Conservation (phyloP, 2,888 invertebrate genomes). For the Dryobotodes eremita region DNA sequence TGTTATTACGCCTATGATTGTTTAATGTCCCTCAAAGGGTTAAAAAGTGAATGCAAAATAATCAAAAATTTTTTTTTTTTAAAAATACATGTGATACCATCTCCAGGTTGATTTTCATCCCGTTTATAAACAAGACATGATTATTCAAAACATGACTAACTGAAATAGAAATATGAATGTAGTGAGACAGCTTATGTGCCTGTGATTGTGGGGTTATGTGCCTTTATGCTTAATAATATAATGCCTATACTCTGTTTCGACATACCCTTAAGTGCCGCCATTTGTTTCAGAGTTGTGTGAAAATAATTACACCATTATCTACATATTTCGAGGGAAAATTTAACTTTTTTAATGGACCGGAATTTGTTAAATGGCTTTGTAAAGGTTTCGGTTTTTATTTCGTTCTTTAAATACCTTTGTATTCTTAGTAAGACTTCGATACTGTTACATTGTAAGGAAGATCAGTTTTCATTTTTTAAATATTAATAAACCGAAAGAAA, state of each 20-base stretch:
- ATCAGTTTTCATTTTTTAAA: neutral
- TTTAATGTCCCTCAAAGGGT: too few relatives aligned
- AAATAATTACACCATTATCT: conserved; percentile 51
- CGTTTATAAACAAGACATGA: neutral
- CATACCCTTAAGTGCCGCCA: conserved; percentile 11
- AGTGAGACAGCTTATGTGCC: neutral
- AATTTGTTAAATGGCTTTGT: conserved; percentile 34
- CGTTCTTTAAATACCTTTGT: neutral
- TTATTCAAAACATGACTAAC: conserved; percentile 5
- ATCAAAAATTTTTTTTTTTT: too few relatives aligned
- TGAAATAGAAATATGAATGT: neutral
- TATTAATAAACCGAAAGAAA: neutral
- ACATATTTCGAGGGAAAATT: conserved; percentile 34
- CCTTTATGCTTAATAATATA: neutral
- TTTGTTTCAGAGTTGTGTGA: conserved; percentile 49
- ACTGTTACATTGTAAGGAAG: neutral
- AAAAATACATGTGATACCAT: neutral
- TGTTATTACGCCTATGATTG: too few relatives aligned
- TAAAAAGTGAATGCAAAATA: neutral
- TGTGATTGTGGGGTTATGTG: neutral
- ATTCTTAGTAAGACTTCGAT: neutral
- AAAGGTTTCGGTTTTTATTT: conserved; percentile 12
- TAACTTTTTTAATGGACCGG: conserved; percentile 21
- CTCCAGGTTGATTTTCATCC: neutral
- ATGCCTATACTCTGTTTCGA: neutral